phyloP scores from a whole-genome alignment of 2,113 vertebrate genomes.

The Cricetomys ansorgei region DNA sequence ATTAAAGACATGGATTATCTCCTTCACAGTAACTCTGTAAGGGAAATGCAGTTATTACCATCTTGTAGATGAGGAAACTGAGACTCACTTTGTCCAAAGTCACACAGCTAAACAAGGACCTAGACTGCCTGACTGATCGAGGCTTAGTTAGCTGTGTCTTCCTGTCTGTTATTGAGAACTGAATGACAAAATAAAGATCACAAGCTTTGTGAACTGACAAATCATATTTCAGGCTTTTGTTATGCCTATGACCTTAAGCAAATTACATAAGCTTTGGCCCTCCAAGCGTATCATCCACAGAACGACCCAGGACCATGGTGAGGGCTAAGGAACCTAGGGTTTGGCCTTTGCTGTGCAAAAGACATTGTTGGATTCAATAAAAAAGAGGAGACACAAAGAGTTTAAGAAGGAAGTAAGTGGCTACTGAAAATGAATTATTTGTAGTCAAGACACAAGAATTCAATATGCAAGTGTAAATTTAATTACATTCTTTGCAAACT shows the following conservation, averaged over 20 bases:
- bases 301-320: not conserved
- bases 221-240: conserved; percentile 41
- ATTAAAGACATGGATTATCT: not conserved
- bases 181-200: conserved; percentile 38
- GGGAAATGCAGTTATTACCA: not conserved
- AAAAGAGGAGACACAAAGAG: conserved; percentile 20
- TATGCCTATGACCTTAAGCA: conserved; percentile 30
- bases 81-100: not conserved
- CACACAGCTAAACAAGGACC: not conserved
- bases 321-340: not conserved
- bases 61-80: not conserved
- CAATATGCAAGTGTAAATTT: conserved; percentile 76
- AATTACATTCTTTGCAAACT: conserved; percentile 73
- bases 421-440: conserved; percentile 68
- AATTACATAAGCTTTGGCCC: not conserved
- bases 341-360: not conserved
- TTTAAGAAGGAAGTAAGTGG: conserved; percentile 58
- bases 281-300: conserved; percentile 5
- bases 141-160: not conserved
- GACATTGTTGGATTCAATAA: conserved; percentile 8
- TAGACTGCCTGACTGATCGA: not conserved
- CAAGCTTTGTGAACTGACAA: not conserved
- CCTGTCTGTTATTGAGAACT: not conserved
- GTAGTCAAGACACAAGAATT: conserved; percentile 58
- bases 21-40: not conserved